Evolutionary conservation across 1,140 invertebrate species (phyloP), one percentile per base, ranked within the genome.

Genomic region (Saccostrea echinata): DNA sequence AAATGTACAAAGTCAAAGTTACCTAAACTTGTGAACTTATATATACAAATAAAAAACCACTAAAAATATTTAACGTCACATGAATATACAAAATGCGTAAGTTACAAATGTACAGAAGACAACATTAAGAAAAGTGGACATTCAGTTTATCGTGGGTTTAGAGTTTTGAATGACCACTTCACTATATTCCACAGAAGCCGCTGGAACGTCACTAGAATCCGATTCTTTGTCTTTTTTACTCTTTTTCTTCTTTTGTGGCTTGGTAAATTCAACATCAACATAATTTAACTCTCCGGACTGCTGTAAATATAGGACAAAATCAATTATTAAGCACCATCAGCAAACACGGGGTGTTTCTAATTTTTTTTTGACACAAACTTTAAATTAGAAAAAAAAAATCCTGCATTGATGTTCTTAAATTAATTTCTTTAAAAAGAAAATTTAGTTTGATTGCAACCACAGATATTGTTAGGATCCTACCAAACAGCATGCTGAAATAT

Each of bases 251-350:
- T 71, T 71, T 71, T 71, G 33, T 12, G 68, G 68, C 16, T 71
- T 71, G 11, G 68, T 71, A 33, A 71, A 71, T 71, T 71, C 68
- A 27, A 71, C 68, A 13, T 71, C 68, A 24, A 71, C 68, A 33
- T 71, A 71, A 33, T 71, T 71, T 71, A 71, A 71, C 27, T 71
- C 68, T 30, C 27, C 68, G 24, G 68, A 18, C 27, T 71, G 27
- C 68, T 71, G 68, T 13, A 33, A 61, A 61, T 21, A 61, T 21
- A 57, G 13, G 55, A 57, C 21, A 61, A 21, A 61, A 61, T n/a
- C n/a, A n/a, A n/a, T n/a, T 43, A 43, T 61, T 61, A 61, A 21
- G 18, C 13, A n/a, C 18, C 18, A 61, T 61, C 21, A 43, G 43
- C 43, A 43, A 4, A 43, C 43, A 43, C 43, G 0, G 6, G 0